Evolutionary conservation across 2,888 invertebrate genomes (phyloP).

Genomic region (Molorchus minor): DNA sequence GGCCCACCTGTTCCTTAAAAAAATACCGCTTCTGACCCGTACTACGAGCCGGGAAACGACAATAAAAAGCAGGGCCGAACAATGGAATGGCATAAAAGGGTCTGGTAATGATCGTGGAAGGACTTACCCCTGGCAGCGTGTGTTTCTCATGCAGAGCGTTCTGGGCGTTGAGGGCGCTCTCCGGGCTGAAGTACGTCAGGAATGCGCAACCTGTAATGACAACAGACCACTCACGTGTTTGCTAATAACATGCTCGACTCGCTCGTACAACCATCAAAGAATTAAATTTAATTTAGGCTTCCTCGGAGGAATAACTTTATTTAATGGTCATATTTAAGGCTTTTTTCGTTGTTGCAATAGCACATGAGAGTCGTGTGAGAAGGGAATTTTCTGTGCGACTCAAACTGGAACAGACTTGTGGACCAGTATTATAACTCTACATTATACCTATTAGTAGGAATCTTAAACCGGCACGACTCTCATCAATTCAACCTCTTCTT

Average conservation of each 20-base stretch:
- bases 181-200: slow-evolving; percentile 96
- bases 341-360: slow-evolving; percentile 15
- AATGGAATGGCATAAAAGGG: slow-evolving; percentile 26
- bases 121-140: slow-evolving; percentile 97
- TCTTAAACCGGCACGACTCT: no score
- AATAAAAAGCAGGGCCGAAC: slow-evolving; percentile 20
- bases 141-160: slow-evolving; percentile 96
- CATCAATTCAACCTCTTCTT: no score
- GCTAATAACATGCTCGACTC: slow-evolving; percentile 26
- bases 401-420: no score
- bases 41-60: not conserved
- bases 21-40: no score
- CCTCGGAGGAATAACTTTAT: slow-evolving; percentile 39
- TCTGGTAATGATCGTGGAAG: slow-evolving; percentile 39
- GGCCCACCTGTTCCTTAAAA: no score
- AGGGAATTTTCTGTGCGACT: no score
- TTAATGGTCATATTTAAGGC: slow-evolving; percentile 34
- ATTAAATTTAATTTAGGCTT: slow-evolving; percentile 43
- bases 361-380: no score
- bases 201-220: slow-evolving; percentile 92
- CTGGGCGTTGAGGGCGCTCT: slow-evolving; percentile 93
- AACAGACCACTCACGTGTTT: slow-evolving; percentile 40
- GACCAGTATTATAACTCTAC: no score
- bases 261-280: slow-evolving; percentile 31
- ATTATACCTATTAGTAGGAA: no score